phyloP scores from a whole-genome alignment of 1,140 invertebrate species.

The Spodoptera litura region DNA sequence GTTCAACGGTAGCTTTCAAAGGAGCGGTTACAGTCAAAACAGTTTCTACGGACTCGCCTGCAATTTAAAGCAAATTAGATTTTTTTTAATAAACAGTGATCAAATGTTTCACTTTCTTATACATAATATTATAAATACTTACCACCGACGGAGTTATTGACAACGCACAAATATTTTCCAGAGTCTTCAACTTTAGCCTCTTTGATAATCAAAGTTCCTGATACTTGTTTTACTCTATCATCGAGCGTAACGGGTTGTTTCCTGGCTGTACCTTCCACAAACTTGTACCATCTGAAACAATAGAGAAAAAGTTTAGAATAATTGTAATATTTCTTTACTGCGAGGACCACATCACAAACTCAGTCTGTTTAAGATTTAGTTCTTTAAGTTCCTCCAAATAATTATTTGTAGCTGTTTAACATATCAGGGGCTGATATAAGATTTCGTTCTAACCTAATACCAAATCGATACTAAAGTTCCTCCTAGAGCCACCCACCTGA shows the following conservation, averaged over 20 bases:
- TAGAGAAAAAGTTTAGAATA: constrained; percentile 74
- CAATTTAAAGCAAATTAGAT: constrained; percentile 45
- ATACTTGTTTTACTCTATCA: constrained; percentile 96
- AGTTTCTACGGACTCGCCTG: constrained; percentile 95
- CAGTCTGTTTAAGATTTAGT: too few species aligned
- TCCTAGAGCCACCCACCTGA: constrained; percentile 84
- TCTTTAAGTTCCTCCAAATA: not conserved
- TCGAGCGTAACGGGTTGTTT: constrained; percentile 94
- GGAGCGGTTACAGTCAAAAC: constrained; percentile 97
- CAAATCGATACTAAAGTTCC: constrained; percentile 1
- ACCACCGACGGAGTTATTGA: constrained; percentile 96
- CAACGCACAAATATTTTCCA: constrained; percentile 97
- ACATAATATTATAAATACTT: constrained; percentile 47
- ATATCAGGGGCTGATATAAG: too few species aligned
- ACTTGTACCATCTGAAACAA: constrained; percentile 96
- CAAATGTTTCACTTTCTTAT: not conserved
- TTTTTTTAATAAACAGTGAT: not conserved
- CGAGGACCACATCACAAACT: too few species aligned
- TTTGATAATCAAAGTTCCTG: constrained; percentile 96
- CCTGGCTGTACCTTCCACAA: constrained; percentile 93
- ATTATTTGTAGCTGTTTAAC: not conserved
- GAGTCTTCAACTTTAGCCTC: constrained; percentile 96
- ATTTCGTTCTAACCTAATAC: too few species aligned
- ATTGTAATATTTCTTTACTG: not conserved
- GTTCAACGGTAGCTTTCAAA: constrained; percentile 94